Evolutionary conservation across 2,113 vertebrate genomes (phyloP).

Genomic region (Saccopteryx bilineata): DNA sequence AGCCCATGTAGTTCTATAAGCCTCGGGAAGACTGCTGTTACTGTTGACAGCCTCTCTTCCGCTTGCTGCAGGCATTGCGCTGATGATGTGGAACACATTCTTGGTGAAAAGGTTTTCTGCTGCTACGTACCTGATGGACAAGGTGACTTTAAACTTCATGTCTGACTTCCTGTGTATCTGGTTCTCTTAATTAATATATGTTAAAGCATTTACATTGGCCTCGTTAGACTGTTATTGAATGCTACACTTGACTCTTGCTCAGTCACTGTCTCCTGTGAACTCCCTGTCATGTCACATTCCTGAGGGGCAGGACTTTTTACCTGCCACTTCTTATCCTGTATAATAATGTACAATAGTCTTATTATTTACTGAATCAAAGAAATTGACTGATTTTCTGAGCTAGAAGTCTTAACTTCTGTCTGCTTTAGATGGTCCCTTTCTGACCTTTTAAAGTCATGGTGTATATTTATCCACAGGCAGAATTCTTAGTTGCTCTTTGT

Average conservation of each 20-base stretch:
- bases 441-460: neutral
- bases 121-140: constrained; percentile 96
- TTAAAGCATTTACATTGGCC: neutral
- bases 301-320: neutral
- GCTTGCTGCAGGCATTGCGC: constrained; percentile 90
- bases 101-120: constrained; percentile 97
- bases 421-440: neutral
- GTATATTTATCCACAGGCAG: neutral
- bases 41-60: neutral
- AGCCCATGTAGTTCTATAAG: neutral
- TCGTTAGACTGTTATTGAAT: neutral
- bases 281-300: neutral
- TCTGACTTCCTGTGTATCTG: neutral
- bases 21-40: neutral
- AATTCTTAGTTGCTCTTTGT: neutral
- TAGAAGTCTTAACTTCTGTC: neutral
- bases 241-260: neutral
- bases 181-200: neutral
- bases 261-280: neutral
- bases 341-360: too few relatives aligned
- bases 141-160: constrained; percentile 87
- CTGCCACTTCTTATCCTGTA: fast-evolving
- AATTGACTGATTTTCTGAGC: neutral
- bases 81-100: constrained; percentile 99
- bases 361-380: fast-evolving